Conservation (phyloP, 2,113 vertebrate genomes). For the Lepus americanus region DNA sequence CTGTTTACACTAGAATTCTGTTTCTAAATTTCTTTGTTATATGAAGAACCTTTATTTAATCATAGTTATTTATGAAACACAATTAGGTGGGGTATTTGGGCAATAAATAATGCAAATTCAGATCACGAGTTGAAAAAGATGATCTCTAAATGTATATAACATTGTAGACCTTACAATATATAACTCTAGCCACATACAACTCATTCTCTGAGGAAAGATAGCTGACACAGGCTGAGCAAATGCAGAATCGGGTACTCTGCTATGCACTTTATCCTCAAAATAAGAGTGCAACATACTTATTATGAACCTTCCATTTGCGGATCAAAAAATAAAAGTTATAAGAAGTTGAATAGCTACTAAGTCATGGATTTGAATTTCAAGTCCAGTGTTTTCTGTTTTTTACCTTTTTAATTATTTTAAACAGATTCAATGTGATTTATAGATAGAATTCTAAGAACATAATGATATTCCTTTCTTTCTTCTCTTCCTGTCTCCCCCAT, state of each 20-base stretch:
- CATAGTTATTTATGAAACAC: conserved; percentile 33
- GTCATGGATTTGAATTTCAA: conserved; percentile 35
- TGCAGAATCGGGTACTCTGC: not conserved
- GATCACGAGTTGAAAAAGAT: conserved; percentile 21
- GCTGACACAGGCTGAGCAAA: not conserved
- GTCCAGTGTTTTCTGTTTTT: not conserved
- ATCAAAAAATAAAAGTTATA: conserved; percentile 52
- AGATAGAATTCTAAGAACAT: too few species aligned
- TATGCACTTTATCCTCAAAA: conserved; percentile 14
- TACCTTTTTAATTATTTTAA: too few species aligned
- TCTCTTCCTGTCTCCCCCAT: too few species aligned
- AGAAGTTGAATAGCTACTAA: conserved; percentile 41
- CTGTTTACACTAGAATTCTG: conserved; percentile 27
- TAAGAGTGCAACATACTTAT: not conserved
- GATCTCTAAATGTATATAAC: not conserved
- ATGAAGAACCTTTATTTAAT: conserved; percentile 33
- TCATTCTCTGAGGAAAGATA: not conserved
- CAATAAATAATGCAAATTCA: conserved; percentile 51
- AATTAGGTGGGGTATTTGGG: conserved; percentile 50
- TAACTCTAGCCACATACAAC: conserved; percentile 16
- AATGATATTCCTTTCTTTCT: too few species aligned
- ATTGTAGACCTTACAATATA: not conserved
- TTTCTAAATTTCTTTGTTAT: conserved; percentile 52
- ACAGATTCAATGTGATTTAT: too few species aligned
- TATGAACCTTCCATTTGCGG: not conserved